Base-by-base conservation (phyloP, 2,113 vertebrate genomes). In the Chloebia gouldiae region DNA sequence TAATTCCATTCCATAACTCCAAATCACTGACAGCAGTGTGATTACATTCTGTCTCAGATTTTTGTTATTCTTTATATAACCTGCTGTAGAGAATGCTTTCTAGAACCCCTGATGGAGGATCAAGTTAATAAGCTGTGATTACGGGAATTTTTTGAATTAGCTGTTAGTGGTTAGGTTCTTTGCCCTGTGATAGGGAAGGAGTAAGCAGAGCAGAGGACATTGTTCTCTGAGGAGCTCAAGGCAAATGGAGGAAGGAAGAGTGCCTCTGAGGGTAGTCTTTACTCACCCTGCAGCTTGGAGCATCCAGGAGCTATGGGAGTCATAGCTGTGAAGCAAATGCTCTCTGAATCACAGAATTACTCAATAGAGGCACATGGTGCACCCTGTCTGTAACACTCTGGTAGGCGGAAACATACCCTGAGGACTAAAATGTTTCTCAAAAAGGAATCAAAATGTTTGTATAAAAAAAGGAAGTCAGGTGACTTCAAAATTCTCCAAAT, bases 351-450 rank as follows among this genome's bases (percentile, higher is more conserved):
- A 88, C 10, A 8, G 91, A 93, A 94, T 94, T 97, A 91, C 91
- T 98, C 88, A 98, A 60, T 2, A 81, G 84, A 28, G 97, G 97
- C 69, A 37, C 97, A 1, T 97, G 93, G 61, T 77, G 69, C 90
- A 97, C 95, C 88, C 97, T 97, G 5, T 98, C 98, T 50, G 94
- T 98, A 91, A 98, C 93, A 27, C 92, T 98, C 92, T 92, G 96
- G 93, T 96, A 98, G 71, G 98, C 97, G 25, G 90, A 81, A 30
- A 95, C 18, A 24, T 98, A 97, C n/a, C 98, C 98, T 3, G 86
- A 96, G 40, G 97, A 98, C 72, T 98, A 96, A 86, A 98, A 98
- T 6, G 60, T 94, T 91, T 97, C 97, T 45, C 97, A 97, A 40
- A 81, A 81, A 95, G 78, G 65, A 81, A 94, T 3, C 24, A 64